phyloP scores from a whole-genome alignment of 2,888 invertebrate species.

The Polydrusus tereticollis region DNA sequence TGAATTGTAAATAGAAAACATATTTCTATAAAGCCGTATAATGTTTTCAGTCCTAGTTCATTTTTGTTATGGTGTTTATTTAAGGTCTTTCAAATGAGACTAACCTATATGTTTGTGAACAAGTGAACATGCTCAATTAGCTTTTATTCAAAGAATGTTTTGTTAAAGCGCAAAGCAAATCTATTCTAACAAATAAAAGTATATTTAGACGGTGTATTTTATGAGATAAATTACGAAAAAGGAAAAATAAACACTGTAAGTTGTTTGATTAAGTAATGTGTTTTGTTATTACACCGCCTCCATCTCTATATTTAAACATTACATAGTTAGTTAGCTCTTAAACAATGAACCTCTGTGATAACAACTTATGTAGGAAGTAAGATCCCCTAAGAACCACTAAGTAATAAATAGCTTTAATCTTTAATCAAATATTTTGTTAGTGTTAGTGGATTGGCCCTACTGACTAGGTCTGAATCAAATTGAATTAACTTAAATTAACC shows the following conservation, averaged over 20 bases:
- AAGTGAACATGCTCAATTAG: not conserved
- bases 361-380: too few relatives aligned
- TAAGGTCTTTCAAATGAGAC: not conserved
- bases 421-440: too few relatives aligned
- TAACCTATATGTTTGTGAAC: conserved; percentile 9
- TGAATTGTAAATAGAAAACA: conserved; percentile 63
- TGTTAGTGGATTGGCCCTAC: too few relatives aligned
- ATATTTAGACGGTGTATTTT: not conserved
- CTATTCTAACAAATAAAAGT: not conserved
- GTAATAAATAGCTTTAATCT: too few relatives aligned
- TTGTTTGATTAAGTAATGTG: conserved; percentile 1
- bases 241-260: conserved; percentile 8
- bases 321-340: not conserved
- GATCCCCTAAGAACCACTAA: too few relatives aligned
- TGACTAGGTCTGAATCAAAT: too few relatives aligned
- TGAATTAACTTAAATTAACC: too few relatives aligned
- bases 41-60: conserved; percentile 45
- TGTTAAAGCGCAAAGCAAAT: not conserved
- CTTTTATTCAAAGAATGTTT: conserved; percentile 5
- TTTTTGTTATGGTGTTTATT: conserved; percentile 15
- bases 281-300: conserved; percentile 6
- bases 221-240: not conserved
- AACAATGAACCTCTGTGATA: not conserved
- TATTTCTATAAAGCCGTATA: conserved; percentile 59
- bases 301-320: not conserved